A percentile compares a stretch with the other conserved stretches of the same genome.
These are phyloP conservation scores for Acrobasis suavella DNA, from an alignment of 2,888 invertebrate genomes.

Conservation along the genomic window DNA sequence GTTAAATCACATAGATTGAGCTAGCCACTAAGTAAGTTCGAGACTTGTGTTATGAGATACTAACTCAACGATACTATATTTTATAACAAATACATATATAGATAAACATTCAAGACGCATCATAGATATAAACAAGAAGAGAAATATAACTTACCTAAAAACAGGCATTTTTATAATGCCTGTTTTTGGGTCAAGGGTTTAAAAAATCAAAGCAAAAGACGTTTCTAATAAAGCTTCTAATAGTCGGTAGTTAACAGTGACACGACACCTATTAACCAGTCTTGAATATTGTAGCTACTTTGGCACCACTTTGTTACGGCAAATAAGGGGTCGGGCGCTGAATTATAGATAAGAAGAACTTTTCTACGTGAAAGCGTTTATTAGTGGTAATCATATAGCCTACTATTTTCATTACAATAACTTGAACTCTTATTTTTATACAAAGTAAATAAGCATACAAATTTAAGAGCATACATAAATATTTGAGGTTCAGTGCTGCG, in stretches of 20 bases:
- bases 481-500: too few relatives aligned
- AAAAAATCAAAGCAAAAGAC: not conserved
- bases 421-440: not conserved
- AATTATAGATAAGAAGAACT: conserved; percentile 12
- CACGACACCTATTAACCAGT: conserved; percentile 11
- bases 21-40: too few relatives aligned
- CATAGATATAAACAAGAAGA: too few relatives aligned
- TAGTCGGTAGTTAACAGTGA: not conserved
- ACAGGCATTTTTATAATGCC: not conserved
- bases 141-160: too few relatives aligned
- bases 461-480: too few relatives aligned
- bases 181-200: not conserved
- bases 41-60: too few relatives aligned
- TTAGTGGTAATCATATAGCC: not conserved
- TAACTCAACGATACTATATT: too few relatives aligned
- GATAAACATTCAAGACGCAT: too few relatives aligned
- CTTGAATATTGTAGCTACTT: conserved; percentile 24
- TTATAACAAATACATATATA: too few relatives aligned
- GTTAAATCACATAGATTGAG: too few relatives aligned
- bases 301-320: conserved; percentile 28
- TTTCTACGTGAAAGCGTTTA: not conserved
- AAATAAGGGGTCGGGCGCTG: not conserved
- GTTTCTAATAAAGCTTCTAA: not conserved
- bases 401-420: not conserved
- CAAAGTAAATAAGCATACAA: too few relatives aligned